These are phyloP conservation scores for Otis tarda DNA, from an alignment of 2,113 vertebrate genomes.

Conservation along the genomic window DNA sequence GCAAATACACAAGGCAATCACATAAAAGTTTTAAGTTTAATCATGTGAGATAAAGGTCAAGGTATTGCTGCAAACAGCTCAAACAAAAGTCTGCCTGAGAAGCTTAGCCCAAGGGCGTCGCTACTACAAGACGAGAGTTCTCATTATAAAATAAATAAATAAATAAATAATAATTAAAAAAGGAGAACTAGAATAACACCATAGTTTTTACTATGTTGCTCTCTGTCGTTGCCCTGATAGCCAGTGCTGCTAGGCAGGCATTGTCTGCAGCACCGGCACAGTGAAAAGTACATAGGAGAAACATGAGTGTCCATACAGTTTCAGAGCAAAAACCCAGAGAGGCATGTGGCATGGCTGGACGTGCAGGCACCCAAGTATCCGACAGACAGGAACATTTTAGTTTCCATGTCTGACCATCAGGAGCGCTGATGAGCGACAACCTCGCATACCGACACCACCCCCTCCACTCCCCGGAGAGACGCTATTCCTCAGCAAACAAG, in stretches of 20 bases:
- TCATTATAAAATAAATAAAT: no score
- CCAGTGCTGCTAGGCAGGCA: background rate
- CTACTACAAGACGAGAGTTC: background rate
- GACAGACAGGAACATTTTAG: background rate
- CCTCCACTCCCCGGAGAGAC: background rate
- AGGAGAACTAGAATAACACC: background rate
- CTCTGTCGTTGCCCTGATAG: background rate
- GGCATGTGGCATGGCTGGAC: background rate
- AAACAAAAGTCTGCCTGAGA: background rate
- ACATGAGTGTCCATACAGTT: background rate
- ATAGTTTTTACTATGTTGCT: background rate
- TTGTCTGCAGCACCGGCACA: background rate
- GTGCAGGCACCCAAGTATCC: background rate
- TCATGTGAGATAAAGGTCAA: constrained; percentile 10
- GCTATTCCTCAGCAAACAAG: background rate
- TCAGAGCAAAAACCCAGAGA: background rate
- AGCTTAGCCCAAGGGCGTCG: background rate
- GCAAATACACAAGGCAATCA: background rate
- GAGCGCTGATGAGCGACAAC: constrained; percentile 5
- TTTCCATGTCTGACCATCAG: background rate
- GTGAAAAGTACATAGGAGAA: background rate
- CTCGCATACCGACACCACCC: background rate
- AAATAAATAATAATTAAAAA: no score
- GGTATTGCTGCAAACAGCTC: background rate
- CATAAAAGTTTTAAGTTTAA: background rate